A percentile compares a stretch with the other conserved stretches of the same genome.
phyloP scores from a whole-genome alignment of 2,797 vertebrate species.

The Delichon dasypus region DNA sequence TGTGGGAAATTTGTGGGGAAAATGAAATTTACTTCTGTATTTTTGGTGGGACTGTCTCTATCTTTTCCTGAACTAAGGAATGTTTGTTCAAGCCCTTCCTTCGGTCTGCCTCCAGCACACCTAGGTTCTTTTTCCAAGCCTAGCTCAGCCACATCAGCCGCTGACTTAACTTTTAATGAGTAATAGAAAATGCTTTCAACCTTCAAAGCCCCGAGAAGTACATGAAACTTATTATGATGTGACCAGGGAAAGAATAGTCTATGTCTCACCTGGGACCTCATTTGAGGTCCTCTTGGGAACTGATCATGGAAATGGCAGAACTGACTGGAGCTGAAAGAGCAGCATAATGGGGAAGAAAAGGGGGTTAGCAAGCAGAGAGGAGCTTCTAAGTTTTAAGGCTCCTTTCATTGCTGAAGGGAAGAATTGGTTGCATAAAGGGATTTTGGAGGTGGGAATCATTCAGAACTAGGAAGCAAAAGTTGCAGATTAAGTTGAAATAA shows the following conservation, averaged over 20 bases:
- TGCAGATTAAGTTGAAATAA: background rate
- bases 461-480: slow-evolving; percentile 21
- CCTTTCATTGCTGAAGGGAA: slow-evolving; percentile 11
- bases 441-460: background rate
- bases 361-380: background rate
- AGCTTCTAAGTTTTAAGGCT: slow-evolving; percentile 17
- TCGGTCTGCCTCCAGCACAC: slow-evolving; percentile 16
- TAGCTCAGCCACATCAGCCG: background rate
- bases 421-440: background rate
- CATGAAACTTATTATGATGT: slow-evolving; percentile 48
- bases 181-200: slow-evolving; percentile 54
- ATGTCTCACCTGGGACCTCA: slow-evolving; percentile 32
- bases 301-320: slow-evolving; percentile 16
- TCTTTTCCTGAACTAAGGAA: slow-evolving; percentile 5
- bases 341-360: background rate
- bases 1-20: background rate
- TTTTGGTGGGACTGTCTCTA: background rate
- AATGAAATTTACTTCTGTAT: background rate
- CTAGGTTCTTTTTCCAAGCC: slow-evolving; percentile 30
- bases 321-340: slow-evolving; percentile 7
- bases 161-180: slow-evolving; percentile 54
- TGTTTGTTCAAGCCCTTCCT: slow-evolving; percentile 35
- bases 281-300: slow-evolving; percentile 35
- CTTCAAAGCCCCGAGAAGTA: slow-evolving; percentile 33
- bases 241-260: slow-evolving; percentile 21